Conservation (phyloP, 1,140 invertebrate genomes). For the Halictus rubicundus region DNA sequence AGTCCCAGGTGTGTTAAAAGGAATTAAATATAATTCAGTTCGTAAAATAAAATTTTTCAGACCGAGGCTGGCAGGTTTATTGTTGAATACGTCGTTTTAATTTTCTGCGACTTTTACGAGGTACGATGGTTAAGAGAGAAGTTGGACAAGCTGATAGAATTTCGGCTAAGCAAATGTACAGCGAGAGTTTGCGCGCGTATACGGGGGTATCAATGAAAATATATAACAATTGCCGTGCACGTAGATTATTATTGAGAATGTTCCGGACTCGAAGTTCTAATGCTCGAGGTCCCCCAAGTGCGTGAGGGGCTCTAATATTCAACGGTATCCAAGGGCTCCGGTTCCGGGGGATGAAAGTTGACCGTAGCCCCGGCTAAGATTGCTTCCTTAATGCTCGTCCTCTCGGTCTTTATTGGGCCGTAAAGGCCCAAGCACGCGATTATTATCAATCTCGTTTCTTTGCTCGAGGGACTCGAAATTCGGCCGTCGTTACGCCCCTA, state of each 20-base stretch:
- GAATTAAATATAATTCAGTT: conserved; percentile 1
- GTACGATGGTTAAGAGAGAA: too few relatives aligned
- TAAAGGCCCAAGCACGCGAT: too few relatives aligned
- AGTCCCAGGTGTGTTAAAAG: background rate
- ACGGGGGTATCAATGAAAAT: background rate
- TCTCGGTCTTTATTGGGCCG: background rate
- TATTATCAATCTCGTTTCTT: too few relatives aligned
- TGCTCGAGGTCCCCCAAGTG: background rate
- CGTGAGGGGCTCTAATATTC: background rate
- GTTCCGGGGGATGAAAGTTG: background rate
- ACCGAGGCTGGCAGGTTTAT: too few relatives aligned
- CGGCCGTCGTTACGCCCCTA: too few relatives aligned
- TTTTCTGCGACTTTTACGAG: too few relatives aligned
- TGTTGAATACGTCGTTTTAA: too few relatives aligned
- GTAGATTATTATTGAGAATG: background rate
- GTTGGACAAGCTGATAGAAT: too few relatives aligned
- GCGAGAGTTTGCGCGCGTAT: background rate
- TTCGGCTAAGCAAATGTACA: background rate
- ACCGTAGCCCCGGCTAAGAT: background rate
- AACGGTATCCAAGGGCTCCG: background rate
- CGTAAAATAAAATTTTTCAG: too few relatives aligned
- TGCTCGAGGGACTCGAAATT: too few relatives aligned
- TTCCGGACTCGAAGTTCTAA: background rate
- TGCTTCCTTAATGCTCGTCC: background rate
- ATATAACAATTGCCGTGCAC: background rate